Evolutionary conservation across 2,113 vertebrate species (phyloP), one percentile per base, ranked within the genome.

Genomic region (Eudorcas thomsonii): DNA sequence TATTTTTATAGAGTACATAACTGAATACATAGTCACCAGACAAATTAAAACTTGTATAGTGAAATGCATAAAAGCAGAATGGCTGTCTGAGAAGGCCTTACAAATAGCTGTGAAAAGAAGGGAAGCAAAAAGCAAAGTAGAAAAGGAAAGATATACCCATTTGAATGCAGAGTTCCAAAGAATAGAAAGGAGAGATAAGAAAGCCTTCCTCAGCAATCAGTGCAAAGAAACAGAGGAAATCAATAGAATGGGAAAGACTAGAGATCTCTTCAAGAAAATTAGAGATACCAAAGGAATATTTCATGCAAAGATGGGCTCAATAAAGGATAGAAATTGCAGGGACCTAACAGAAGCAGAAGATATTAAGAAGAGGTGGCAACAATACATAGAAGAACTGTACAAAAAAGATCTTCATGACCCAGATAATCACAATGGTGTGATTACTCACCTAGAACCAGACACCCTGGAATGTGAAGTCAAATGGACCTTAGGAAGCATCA

Each of bases 321-420:
- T 64, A 64, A 64, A n/a, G 15, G 33, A n/a, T 33, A 64, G 62
- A 64, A 64, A 64, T 64, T 15, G 16, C 3, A 64, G 16, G 16
- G 33, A 19, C 15, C 7, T n/a, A 64, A n/a, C 33, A 64, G 15
- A n/a, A 64, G 15, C 62, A n/a, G 62, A 64, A 17, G 30, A 64
- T 64, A n/a, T n/a, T 64, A 64, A n/a, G 30, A 64, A 17, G 7
- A 64, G 62, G 7, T 64, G 30, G 62, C 16, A n/a, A 64, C 14
- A 64, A 64, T 64, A 64, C 7, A 64, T 7, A 64, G 30, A n/a
- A 64, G 7, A n/a, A n/a, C 7, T n/a, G 7, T n/a, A 64, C 62
- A n/a, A 17, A 64, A 64, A 64, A 9, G 30, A 64, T n/a, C 15
- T 64, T n/a, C 30, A 64, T 0, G 2, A n/a, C 7, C 62, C 30